These are phyloP conservation scores for Panorpa germanica DNA, from an alignment of 2,888 invertebrate species.

Conservation along the genomic window DNA sequence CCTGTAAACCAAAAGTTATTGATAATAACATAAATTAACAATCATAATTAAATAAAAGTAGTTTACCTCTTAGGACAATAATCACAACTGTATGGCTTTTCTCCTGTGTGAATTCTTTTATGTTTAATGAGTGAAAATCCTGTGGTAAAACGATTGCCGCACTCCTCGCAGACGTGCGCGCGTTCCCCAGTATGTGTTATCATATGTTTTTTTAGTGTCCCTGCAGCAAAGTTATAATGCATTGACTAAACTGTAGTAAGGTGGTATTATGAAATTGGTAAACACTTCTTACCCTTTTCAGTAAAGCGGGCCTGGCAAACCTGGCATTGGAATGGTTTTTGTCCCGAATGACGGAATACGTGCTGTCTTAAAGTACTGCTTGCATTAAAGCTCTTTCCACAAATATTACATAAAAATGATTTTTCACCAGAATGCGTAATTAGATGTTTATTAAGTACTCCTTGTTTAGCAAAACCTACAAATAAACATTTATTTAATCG, in stretches of 20 bases:
- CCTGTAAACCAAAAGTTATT: too few species aligned
- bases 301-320: conserved; percentile 22
- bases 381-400: conserved; percentile 28
- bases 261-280: too few species aligned
- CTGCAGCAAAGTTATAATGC: too few species aligned
- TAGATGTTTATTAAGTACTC: conserved; percentile 27
- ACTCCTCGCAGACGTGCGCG: conserved; percentile 28
- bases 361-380: conserved; percentile 29
- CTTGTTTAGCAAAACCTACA: conserved; percentile 19
- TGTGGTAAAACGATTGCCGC: conserved; percentile 28
- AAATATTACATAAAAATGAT: conserved; percentile 27
- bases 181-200: conserved; percentile 30
- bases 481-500: too few species aligned
- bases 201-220: conserved; percentile 26
- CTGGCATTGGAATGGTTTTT: conserved; percentile 13
- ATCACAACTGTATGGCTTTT: conserved; percentile 27
- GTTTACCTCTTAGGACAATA: conserved; percentile 26
- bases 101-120: conserved; percentile 26
- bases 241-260: too few species aligned
- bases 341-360: conserved; percentile 26
- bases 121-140: conserved; percentile 28
- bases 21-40: too few species aligned
- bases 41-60: too few species aligned
- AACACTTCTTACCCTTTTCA: too few species aligned
- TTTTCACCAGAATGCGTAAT: conserved; percentile 27